Percentiles rank a stretch among this genome's conserved stretches.
Evolutionary conservation across 2,797 vertebrate genomes (phyloP).

Genomic region (Pelodytes ibericus): DNA sequence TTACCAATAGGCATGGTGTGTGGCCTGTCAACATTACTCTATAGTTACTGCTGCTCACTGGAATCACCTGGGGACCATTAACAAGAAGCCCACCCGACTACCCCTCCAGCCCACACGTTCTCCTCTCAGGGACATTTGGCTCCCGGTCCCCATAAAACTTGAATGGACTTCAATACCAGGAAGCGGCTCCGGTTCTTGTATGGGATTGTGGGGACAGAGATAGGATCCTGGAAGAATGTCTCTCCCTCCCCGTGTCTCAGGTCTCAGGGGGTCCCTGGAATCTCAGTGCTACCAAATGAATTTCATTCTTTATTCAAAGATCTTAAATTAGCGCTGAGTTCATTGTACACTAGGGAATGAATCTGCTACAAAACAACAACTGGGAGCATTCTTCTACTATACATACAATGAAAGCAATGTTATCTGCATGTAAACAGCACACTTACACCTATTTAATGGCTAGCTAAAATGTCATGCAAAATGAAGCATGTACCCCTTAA

Average conservation of each 20-base stretch:
- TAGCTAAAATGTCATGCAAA: no score
- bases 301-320: conserved; percentile 1
- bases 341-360: background rate
- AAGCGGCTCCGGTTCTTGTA: conserved; percentile 1
- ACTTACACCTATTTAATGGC: no score
- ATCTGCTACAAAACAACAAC: background rate
- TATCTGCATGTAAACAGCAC: no score
- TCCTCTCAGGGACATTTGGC: conserved; percentile 21
- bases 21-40: conserved; percentile 19
- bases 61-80: conserved; percentile 5
- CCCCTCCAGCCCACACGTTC: background rate
- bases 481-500: no score
- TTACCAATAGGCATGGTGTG: no score
- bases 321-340: conserved; percentile 16
- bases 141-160: conserved; percentile 32
- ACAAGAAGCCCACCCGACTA: background rate
- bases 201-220: conserved; percentile 10
- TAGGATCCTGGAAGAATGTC: background rate
- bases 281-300: conserved; percentile 15
- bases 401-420: no score
- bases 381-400: no score
- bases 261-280: conserved; percentile 31
- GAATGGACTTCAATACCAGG: conserved; percentile 33
- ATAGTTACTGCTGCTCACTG: background rate
- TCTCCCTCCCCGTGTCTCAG: background rate